A percentile compares a stretch with the other conserved stretches of the same genome.
These are phyloP conservation scores for Lamproptera curius DNA, from an alignment of 2,888 invertebrate species.

Conservation along the genomic window DNA sequence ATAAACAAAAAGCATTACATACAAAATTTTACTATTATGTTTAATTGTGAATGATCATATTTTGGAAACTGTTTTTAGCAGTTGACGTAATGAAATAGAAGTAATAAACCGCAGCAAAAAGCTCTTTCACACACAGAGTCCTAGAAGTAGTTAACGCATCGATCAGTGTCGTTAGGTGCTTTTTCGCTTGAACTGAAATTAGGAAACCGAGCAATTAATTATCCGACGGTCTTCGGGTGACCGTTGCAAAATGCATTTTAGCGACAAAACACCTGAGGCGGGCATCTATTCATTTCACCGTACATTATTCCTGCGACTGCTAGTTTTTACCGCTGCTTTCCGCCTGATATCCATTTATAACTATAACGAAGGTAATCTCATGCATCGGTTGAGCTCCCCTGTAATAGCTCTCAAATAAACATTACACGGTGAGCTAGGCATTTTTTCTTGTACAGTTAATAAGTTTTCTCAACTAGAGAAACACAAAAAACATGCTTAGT, in stretches of 20 bases:
- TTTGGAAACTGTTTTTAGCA: too few species aligned
- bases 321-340: constrained; percentile 3
- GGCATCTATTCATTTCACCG: constrained; percentile 10
- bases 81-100: too few species aligned
- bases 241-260: constrained; percentile 24
- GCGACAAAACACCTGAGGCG: constrained; percentile 18
- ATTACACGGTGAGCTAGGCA: not conserved
- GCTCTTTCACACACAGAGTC: not conserved
- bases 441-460: not conserved
- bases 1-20: too few species aligned
- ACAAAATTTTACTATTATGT: too few species aligned
- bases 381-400: not conserved
- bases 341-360: constrained; percentile 5
- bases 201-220: constrained; percentile 23
- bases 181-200: constrained; percentile 7
- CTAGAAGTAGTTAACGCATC: constrained; percentile 2
- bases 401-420: not conserved
- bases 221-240: constrained; percentile 21
- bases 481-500: too few species aligned
- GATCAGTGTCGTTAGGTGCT: constrained; percentile 10
- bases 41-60: too few species aligned
- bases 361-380: not conserved
- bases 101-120: not conserved
- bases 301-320: constrained; percentile 12
- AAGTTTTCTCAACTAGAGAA: too few species aligned